Base-by-base conservation (phyloP, 2,888 invertebrate genomes). In the Bombylius major region DNA sequence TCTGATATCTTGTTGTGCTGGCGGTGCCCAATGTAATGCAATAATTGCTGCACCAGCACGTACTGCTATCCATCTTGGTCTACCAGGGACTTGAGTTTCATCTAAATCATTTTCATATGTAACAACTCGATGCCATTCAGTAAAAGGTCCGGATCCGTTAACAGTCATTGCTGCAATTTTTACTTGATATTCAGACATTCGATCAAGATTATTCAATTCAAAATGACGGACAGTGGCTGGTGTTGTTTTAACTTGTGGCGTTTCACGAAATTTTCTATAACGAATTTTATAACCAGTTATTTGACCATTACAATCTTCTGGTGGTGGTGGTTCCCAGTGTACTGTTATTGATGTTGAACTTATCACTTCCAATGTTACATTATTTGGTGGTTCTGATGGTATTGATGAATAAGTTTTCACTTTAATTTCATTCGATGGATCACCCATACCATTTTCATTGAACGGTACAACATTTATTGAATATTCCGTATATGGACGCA, bases 221-320 rank as follows among this genome's bases (percentile, higher is more conserved):
- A 86, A 87, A 51, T 87, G 80, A 14, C 89, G 79, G 56, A 86
- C 82, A 71, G 89, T 89, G 2, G 91, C 93, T 39, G 93, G 89
- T 0, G 94, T 91, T 8, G 88, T 87, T 67, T 86, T 86, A 4
- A 69, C 72, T 60, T 72, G 71, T 0, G 69, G 68, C 4, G 72
- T 66, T 0, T 86, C 83, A 63, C 80, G 80, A 62, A 76, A 58
- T 66, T 76, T 77, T 62, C 88, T 84, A 77, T 89, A 93, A 47
- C 91, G 83, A 62, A 98, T 84, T 77, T 93, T 96, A 77, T 97
- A 98, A n/a, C 97, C 97, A 0, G 92, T 94, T 55, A 98, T 90
- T 54, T 90, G 79, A 0, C 97, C 97, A 72, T 98, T 96, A 68
- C 86, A 87, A 23, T 86, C 81, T 66, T 89, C 88, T 1, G 81